Evolutionary conservation across 1,140 invertebrate genomes (phyloP).

Genomic region (Sarcophaga peregrina): DNA sequence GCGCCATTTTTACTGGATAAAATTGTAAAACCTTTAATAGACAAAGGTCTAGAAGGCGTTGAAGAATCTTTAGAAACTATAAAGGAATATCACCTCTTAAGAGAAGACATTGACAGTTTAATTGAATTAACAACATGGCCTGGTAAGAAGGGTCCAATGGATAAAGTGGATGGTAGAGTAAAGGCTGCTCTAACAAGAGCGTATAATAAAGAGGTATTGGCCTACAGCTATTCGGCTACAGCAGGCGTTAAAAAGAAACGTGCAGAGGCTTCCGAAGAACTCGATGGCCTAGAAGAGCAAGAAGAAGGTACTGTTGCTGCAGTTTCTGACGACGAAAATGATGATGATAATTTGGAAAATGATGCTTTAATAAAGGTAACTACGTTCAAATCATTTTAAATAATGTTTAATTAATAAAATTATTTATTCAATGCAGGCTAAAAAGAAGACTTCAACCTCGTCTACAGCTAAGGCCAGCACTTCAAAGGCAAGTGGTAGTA

Average conservation of each 20-base stretch:
- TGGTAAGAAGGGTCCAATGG: slow-evolving; percentile 78
- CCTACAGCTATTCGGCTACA: slow-evolving; percentile 78
- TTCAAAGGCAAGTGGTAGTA: slow-evolving; percentile 45
- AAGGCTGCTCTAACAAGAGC: slow-evolving; percentile 93
- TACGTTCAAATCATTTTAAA: background rate
- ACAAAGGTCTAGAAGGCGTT: slow-evolving; percentile 78
- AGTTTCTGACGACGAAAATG: slow-evolving; percentile 59
- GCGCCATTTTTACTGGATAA: slow-evolving; percentile 76
- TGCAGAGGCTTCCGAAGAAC: slow-evolving; percentile 59
- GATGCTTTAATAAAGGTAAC: slow-evolving; percentile 84
- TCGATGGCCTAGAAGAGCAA: slow-evolving; percentile 64
- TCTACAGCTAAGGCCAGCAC: slow-evolving; percentile 51
- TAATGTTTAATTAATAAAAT: background rate
- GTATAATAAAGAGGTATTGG: slow-evolving; percentile 86
- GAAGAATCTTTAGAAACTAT: slow-evolving; percentile 79
- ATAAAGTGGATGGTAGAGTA: slow-evolving; percentile 82
- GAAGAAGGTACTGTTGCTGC: slow-evolving; percentile 64
- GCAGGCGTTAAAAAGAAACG: slow-evolving; percentile 72
- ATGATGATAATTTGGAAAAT: slow-evolving; percentile 74
- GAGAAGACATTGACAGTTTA: slow-evolving; percentile 91
- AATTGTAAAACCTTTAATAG: slow-evolving; percentile 79
- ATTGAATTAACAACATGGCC: slow-evolving; percentile 89
- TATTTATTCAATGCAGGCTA: slow-evolving; percentile 46
- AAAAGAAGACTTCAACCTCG: slow-evolving; percentile 53
- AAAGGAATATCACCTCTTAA: slow-evolving; percentile 84